Conservation (phyloP, 2,113 vertebrate genomes). For the Rana temporaria region DNA sequence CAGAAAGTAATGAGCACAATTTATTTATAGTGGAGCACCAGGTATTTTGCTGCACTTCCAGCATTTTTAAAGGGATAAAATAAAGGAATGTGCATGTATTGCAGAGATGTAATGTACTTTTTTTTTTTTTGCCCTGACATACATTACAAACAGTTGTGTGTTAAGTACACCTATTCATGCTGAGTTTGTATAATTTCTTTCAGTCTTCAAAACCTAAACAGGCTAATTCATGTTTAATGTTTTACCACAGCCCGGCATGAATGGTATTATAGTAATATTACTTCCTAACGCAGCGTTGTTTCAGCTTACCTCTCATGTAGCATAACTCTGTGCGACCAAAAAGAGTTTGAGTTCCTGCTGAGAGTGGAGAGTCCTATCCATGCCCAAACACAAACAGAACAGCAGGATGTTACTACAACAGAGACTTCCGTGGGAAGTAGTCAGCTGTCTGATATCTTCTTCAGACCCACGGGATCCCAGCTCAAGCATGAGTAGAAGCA, state of each 20-base stretch:
- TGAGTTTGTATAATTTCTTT: too few relatives aligned
- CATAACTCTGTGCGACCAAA: neutral
- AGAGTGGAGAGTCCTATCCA: constrained; percentile 69
- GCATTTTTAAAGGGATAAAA: too few relatives aligned
- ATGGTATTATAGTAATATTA: neutral
- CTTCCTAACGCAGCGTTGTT: neutral
- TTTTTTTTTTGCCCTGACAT: too few relatives aligned
- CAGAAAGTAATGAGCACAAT: too few relatives aligned
- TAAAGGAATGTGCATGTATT: too few relatives aligned
- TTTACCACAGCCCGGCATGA: neutral
- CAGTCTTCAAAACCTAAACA: neutral
- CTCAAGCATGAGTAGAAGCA: neutral
- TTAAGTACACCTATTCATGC: too few relatives aligned
- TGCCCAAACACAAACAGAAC: constrained; percentile 76
- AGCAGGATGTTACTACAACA: constrained; percentile 78
- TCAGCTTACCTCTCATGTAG: neutral
- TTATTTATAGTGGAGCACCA: too few relatives aligned
- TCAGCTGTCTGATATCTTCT: constrained; percentile 60
- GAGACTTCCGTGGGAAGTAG: constrained; percentile 75
- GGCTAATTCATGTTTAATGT: too few relatives aligned
- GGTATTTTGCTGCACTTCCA: too few relatives aligned
- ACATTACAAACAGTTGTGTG: too few relatives aligned
- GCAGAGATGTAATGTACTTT: too few relatives aligned
- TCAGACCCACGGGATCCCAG: neutral
- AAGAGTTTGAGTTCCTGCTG: constrained; percentile 10